Base-by-base conservation (phyloP, 2,888 invertebrate genomes). In the Dryocosmus kuriphilus region DNA sequence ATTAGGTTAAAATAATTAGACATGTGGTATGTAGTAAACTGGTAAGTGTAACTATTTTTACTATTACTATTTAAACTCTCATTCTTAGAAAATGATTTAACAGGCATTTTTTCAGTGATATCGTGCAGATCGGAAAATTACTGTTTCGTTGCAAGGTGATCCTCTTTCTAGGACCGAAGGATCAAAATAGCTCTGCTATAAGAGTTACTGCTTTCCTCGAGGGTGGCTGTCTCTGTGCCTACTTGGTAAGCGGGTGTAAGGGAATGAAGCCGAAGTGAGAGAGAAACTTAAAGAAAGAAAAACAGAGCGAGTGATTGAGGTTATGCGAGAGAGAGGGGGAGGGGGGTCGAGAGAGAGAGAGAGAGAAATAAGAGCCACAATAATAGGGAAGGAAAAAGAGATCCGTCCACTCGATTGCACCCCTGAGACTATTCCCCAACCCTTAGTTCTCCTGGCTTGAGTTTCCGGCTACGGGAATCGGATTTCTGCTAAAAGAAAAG, bases 241-340 rank as follows among this genome's bases (percentile, higher is more conserved):
- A 83, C 82, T 85, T 81, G 83, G 85, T 82, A 81, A 79, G 78
- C 83, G 85, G 80, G 77, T 75, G 80, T 55, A 61, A 57, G 74
- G 77, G 67, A 74, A 77, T 78, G 74, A 71, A 63, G 75, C 61
- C 46, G 74, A 65, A 79, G 84, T 38, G 24, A 65, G 67, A 27
- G 27, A 46, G 81, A 73, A 74, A 57, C 74, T 78, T 65, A 76
- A 61, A 78, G 75, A 67, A 79, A 78, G 79, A 76, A 62, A 73
- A 65, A 76, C 75, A 74, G 78, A 81, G 73, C 79, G 71, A 67
- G 77, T 77, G 63, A 61, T 61, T 78, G 83, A 80, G 80, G 81
- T 79, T 80, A 80, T 79, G 86, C 81, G 81, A 84, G 86, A 84
- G 87, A 88, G 86, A 88, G 88, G 87, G n/a, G n/a, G n/a, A n/a